These are phyloP conservation scores for Nerophis lumbriciformis DNA, from an alignment of 2,113 vertebrate species.

Conservation along the genomic window DNA sequence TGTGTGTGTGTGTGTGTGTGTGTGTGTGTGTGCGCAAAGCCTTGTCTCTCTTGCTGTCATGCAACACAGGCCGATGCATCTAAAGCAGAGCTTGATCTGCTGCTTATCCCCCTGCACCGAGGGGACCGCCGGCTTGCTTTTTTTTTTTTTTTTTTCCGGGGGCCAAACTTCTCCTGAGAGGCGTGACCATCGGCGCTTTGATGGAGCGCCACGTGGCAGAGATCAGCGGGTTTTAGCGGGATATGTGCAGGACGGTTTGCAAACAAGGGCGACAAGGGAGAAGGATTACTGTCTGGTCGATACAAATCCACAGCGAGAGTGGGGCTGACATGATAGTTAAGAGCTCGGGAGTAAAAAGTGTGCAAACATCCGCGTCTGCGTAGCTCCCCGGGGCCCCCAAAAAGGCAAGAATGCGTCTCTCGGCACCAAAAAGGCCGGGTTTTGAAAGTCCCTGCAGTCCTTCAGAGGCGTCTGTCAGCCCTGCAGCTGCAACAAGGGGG, in stretches of 20 bases:
- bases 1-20: slow-evolving; percentile 29
- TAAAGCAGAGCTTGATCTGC: slow-evolving; percentile 58
- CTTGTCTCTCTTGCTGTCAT: slow-evolving; percentile 41
- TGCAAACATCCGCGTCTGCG: slow-evolving; percentile 40
- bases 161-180: slow-evolving; percentile 60
- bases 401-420: slow-evolving; percentile 69
- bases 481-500: slow-evolving; percentile 61
- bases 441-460: slow-evolving; percentile 66
- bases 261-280: slow-evolving; percentile 57
- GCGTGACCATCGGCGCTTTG: slow-evolving; percentile 66
- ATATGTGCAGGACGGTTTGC: slow-evolving; percentile 69
- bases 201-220: slow-evolving; percentile 73
- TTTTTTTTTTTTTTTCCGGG: slow-evolving; percentile 28
- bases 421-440: slow-evolving; percentile 64
- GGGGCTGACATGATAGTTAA: slow-evolving; percentile 50
- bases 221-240: slow-evolving; percentile 71
- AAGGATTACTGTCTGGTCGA: slow-evolving; percentile 70
- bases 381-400: slow-evolving; percentile 6
- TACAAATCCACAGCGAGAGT: slow-evolving; percentile 62
- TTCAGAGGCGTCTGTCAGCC: slow-evolving; percentile 57
- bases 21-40: no score
- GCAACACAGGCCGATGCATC: slow-evolving; percentile 55
- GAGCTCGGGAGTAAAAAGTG: slow-evolving; percentile 22
- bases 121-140: slow-evolving; percentile 3
- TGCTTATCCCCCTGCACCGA: slow-evolving; percentile 48